Base-by-base conservation (phyloP, 2,113 vertebrate species). In the Seriola dumerili region DNA sequence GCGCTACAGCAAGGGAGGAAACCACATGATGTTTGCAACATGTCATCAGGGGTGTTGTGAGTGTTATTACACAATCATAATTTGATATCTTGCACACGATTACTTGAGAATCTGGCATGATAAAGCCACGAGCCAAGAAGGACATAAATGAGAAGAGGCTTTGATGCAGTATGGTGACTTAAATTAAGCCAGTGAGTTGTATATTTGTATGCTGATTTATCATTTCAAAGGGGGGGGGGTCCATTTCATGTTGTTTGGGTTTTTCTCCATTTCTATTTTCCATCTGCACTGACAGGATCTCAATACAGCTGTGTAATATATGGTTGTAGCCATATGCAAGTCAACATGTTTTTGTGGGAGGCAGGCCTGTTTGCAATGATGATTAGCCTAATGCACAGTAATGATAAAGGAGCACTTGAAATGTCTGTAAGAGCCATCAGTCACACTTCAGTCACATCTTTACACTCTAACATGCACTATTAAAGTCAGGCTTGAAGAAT, bases 41-140 rank as follows among this genome's bases (percentile, higher is more conserved):
- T 89, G 90, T 63, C 78, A 83, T 78, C 76, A 48, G 67, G 75
- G 76, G 52, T 58, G 81, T 80, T 86, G 73, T 73, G 48, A 76
- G 81, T 85, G 90, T 89, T 91, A 80, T 84, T 89, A 87, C 85
- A 80, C 77, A 69, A 85, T 85, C 71, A 76, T 85, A 65, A 90
- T 90, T 83, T 91, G 59, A 87, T 90, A 44, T 79, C 82, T 88
- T 73, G 42, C 71, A 68, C 72, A 72, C 75, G 84, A 86, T 88
- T 88, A 76, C 77, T 85, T 80, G 36, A 82, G 61, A 76, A 69
- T 69, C 21, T 62, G 44, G 75, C 62, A 40, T 38, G 57, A 73
- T 72, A 59, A 75, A 48, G 25, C 65, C 38, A 29, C 17, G 19
- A 38, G 32, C 29, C 36, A 23, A 1, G 57, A 38, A 46, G 16